Evolutionary conservation across 1,140 invertebrate genomes (phyloP).

Genomic region (fruit fly (Drosophila melanogaster)): Release_6_plus_ISO1_MT NC_004354.4:23092501-23093000

Average conservation of each 20-base stretch:
- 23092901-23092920: too few relatives aligned
- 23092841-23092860: not conserved
- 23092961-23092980: too few relatives aligned
- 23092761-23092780: constrained; percentile 64
- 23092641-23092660: constrained; percentile 53
- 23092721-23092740: constrained; percentile 69
- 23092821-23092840: not conserved
- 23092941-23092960: too few relatives aligned
- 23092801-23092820: not conserved
- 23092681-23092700: constrained; percentile 71
- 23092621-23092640: constrained; percentile 63
- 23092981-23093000: too few relatives aligned
- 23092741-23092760: constrained; percentile 82
- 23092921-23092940: too few relatives aligned
- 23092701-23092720: constrained; percentile 50
- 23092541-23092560: not conserved
- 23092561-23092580: constrained; percentile 5
- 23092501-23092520: constrained; percentile 34
- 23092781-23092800: constrained; percentile 43
- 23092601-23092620: constrained; percentile 52
- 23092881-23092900: not conserved
- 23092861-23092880: not conserved
- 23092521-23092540: constrained; percentile 1
- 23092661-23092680: constrained; percentile 19
- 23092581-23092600: constrained; percentile 33